phyloP scores from a whole-genome alignment of 1,140 invertebrate genomes.

The Latrodectus geometricus region DNA sequence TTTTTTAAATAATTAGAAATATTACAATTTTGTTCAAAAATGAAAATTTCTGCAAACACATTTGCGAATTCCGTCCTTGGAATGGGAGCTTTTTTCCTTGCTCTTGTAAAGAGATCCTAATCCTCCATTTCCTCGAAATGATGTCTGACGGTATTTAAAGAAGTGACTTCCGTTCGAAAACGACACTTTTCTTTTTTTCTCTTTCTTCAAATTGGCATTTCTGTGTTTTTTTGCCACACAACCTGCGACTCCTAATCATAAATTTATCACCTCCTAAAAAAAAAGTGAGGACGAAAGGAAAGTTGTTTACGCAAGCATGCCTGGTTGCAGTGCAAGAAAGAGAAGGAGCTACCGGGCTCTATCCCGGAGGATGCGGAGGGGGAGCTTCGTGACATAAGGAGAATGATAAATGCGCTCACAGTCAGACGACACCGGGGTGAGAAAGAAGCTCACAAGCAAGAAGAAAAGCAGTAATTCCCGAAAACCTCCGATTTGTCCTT shows the following conservation, averaged over 20 bases:
- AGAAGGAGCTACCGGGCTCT: constrained; percentile 7
- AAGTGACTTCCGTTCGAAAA: constrained; percentile 11
- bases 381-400: constrained; percentile 19
- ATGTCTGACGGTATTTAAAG: constrained; percentile 10
- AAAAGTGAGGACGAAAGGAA: background rate
- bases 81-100: no score
- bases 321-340: constrained; percentile 9
- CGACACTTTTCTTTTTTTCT: background rate
- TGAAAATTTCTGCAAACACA: no score
- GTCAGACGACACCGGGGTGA: constrained; percentile 47
- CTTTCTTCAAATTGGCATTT: background rate
- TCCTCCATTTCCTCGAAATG: no score
- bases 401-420: constrained; percentile 48
- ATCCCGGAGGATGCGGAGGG: background rate
- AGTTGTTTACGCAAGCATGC: constrained; percentile 44
- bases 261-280: constrained; percentile 44
- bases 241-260: constrained; percentile 30
- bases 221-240: background rate
- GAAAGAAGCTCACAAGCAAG: background rate
- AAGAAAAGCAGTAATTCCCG: constrained; percentile 18
- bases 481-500: constrained; percentile 53
- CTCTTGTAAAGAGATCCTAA: no score
- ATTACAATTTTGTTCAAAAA: no score
- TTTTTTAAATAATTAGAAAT: no score
- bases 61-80: no score